Base-by-base conservation (phyloP, 2,113 vertebrate species). In the Buteo buteo region DNA sequence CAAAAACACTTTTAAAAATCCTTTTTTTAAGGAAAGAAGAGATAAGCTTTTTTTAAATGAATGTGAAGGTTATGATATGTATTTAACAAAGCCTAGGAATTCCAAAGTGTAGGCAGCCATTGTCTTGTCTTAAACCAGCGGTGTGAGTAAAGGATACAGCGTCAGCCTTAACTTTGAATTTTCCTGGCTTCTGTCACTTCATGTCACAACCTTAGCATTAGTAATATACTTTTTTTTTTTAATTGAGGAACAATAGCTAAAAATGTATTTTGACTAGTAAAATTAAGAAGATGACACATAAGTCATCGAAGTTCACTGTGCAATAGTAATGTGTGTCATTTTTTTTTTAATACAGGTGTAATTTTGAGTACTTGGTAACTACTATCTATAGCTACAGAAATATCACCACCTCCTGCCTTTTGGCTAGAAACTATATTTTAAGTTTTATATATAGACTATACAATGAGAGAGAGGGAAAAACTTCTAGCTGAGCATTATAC, bases 181-280 rank as follows among this genome's bases (percentile, higher is more conserved):
- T 97, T 88, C 83, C 80, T 95, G 91, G 79, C 92, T 96, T 96
- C 89, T 90, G 94, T 96, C 67, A 8, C 88, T 94, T 88, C 92
- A 62, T 94, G 92, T 97, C 95, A 96, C 85, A 97, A 94, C 84
- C 92, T 95, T 96, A 97, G 64, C 64, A 85, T 96, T 96, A 96
- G 94, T 94, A 98, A 97, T 97, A 93, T 94, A 93, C 83, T 25
- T 95, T 96, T 97, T 93, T 94, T 94, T 94, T 95, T 95, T 93
- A 58, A 61, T 86, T 14, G 24, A 91, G 94, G 82, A 97, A 95
- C 47, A 84, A 80, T 94, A 96, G 96, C 96, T 97, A 96, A 98
- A 88, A 97, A 96, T 96, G 72, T 98, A 97, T 98, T 98, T 98
- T 97, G 97, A 98, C 95, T 97, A 96, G 93, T 90, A 96, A 96